These are phyloP conservation scores for Sibirionetta formosa DNA, from an alignment of 2,797 vertebrate genomes.

Conservation along the genomic window DNA sequence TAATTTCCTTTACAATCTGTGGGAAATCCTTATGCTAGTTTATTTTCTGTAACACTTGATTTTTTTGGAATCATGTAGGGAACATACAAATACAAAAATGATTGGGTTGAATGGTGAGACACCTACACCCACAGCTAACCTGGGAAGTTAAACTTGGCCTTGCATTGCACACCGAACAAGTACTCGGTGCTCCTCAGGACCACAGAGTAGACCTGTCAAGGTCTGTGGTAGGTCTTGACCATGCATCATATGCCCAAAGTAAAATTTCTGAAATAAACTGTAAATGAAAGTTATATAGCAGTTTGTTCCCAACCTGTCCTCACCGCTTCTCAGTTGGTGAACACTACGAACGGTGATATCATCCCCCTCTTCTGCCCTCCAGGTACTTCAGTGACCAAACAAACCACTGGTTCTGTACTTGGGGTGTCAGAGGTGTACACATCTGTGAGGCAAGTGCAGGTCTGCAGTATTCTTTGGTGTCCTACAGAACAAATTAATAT, in stretches of 20 bases:
- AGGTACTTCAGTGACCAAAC: not conserved
- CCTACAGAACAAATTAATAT: not conserved
- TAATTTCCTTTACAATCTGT: not conserved
- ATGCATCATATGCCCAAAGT: accelerated
- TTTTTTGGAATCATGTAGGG: not conserved
- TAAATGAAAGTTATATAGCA: not conserved
- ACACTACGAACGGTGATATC: not conserved
- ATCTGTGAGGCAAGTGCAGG: not conserved
- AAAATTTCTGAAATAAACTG: not conserved
- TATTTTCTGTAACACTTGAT: not conserved
- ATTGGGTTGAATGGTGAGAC: accelerated
- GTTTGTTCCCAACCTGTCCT: not conserved
- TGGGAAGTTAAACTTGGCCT: not conserved
- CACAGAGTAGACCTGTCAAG: not conserved
- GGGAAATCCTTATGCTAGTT: not conserved
- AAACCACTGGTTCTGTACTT: not conserved
- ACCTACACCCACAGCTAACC: not conserved
- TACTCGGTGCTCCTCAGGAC: not conserved
- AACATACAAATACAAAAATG: accelerated
- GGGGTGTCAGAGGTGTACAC: not conserved
- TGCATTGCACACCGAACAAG: not conserved
- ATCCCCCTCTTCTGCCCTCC: not conserved
- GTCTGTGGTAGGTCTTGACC: not conserved
- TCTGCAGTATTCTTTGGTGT: not conserved
- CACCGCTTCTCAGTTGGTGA: not conserved